Conservation (phyloP, 2,797 vertebrate species). For the Pantherophis vulpinus region DNA sequence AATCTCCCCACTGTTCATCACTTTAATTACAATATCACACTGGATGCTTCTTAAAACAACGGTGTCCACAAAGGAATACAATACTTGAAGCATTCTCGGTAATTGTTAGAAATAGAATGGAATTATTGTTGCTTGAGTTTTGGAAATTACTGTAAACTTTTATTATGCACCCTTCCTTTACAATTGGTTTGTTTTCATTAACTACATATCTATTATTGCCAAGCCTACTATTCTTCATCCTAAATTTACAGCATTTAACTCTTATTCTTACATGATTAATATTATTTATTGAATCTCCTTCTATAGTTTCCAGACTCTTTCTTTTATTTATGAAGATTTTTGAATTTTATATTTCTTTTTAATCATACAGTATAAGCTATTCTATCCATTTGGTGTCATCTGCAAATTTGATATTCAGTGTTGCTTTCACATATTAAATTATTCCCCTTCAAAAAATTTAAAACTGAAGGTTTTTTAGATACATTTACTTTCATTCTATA, state of each 20-base stretch:
- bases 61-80: neutral
- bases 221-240: neutral
- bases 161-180: neutral
- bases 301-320: neutral
- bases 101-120: neutral
- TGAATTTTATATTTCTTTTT: neutral
- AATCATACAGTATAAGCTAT: neutral
- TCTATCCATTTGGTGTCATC: neutral
- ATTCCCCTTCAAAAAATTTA: neutral
- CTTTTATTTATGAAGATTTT: neutral
- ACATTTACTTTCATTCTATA: neutral
- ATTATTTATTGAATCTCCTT: neutral
- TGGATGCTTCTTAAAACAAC: neutral
- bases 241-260: neutral
- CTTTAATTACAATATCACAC: neutral
- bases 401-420: neutral
- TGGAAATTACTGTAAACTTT: neutral
- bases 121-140: neutral
- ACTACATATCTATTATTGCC: neutral
- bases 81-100: neutral
- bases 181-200: neutral
- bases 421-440: neutral
- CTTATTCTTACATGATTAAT: neutral
- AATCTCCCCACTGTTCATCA: neutral
- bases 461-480: neutral